Evolutionary conservation across 2,113 vertebrate genomes (phyloP).

Genomic region (Brachirus orientalis): DNA sequence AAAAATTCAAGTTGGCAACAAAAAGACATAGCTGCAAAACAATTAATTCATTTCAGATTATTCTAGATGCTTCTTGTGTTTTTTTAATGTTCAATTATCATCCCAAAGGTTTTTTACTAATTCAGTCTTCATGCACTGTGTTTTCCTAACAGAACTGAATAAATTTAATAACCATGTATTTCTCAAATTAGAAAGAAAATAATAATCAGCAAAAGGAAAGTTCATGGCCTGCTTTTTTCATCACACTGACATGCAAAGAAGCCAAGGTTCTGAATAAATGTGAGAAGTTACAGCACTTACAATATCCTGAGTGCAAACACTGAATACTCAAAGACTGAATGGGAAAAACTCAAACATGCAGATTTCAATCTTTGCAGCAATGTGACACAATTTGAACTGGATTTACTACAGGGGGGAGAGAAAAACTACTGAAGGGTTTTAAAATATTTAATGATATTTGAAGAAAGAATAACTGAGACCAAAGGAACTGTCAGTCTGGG

Average conservation of each 20-base stretch:
- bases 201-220: neutral
- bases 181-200: neutral
- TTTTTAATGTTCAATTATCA: constrained; percentile 6
- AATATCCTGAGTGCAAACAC: constrained; percentile 1
- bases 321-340: constrained; percentile 24
- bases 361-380: constrained; percentile 41
- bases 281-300: constrained; percentile 4
- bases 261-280: constrained; percentile 19
- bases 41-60: too few relatives aligned
- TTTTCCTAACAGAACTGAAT: constrained; percentile 20
- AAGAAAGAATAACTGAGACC: constrained; percentile 14
- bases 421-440: constrained; percentile 8
- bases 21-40: neutral
- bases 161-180: constrained; percentile 7
- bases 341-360: constrained; percentile 33
- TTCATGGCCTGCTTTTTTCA: constrained; percentile 8
- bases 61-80: neutral
- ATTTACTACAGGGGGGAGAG: constrained; percentile 10
- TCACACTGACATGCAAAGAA: constrained; percentile 32
- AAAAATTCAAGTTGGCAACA: neutral
- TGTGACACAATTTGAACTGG: too few relatives aligned
- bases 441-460: constrained; percentile 20
- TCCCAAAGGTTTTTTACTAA: constrained; percentile 1
- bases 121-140: constrained; percentile 12
- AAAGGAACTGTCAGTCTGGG: neutral